Evolutionary conservation across 2,888 invertebrate species (phyloP).

Genomic region (Diachrysia chrysitis): DNA sequence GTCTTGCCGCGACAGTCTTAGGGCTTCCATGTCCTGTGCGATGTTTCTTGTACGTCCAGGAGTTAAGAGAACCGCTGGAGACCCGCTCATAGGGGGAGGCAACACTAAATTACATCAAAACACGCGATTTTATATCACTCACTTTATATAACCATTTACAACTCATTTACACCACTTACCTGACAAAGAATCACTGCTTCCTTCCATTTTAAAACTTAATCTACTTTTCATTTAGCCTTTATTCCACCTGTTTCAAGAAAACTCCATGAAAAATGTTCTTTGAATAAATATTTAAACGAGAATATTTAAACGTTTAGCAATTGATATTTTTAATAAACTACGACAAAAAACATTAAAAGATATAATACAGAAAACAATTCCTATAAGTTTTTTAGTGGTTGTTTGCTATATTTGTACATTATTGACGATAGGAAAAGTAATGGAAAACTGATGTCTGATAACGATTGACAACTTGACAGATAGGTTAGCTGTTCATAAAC

Average conservation of each 20-base stretch:
- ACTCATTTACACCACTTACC: conserved; percentile 66
- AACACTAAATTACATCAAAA: conserved; percentile 71
- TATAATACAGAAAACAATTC: conserved; percentile 3
- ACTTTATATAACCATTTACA: conserved; percentile 36
- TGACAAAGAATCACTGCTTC: conserved; percentile 81
- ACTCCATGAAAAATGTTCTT: conserved; percentile 35
- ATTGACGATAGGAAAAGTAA: conserved; percentile 35
- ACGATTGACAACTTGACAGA: conserved; percentile 52
- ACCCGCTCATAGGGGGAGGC: conserved; percentile 75
- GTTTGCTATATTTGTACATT: conserved; percentile 44
- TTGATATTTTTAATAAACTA: conserved; percentile 6
- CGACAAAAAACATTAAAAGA: conserved; percentile 1
- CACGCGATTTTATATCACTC: conserved; percentile 39
- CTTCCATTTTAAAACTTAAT: conserved; percentile 75
- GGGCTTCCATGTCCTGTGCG: conserved; percentile 95
- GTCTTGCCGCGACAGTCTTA: conserved; percentile 94
- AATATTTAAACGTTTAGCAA: conserved; percentile 10
- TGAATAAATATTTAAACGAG: conserved; percentile 40
- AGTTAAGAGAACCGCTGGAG: conserved; percentile 91
- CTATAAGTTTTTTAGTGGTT: conserved; percentile 19
- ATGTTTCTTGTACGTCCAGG: conserved; percentile 94
- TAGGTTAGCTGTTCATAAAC: conserved; percentile 13
- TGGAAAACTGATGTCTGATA: conserved; percentile 54
- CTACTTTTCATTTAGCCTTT: conserved; percentile 44
- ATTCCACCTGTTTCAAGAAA: conserved; percentile 32